Evolutionary conservation across 30 jellyfish, hydroid and myxozoan species (phyloP).

Genomic region (Hydractinia echinata): DNA sequence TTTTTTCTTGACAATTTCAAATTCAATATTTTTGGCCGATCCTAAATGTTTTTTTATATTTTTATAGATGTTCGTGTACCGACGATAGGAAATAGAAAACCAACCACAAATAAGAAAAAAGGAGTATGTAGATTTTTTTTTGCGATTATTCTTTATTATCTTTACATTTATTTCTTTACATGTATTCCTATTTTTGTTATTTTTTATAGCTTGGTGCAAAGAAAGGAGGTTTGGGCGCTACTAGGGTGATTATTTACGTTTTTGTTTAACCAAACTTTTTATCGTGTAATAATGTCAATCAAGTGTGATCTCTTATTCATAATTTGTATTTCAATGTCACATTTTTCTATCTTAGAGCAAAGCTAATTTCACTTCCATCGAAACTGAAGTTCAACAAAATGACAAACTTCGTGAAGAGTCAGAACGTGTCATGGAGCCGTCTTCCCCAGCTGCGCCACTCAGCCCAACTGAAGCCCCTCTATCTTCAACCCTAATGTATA

Average conservation of each 20-base stretch:
- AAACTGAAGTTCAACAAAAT: slow-evolving; percentile 75
- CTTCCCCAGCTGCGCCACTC: slow-evolving; percentile 1
- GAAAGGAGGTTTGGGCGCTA: slow-evolving; percentile 91
- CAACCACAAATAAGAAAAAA: slow-evolving; percentile 71
- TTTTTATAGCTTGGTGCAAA: slow-evolving; percentile 85
- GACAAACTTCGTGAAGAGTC: slow-evolving; percentile 72
- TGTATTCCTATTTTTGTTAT: background rate
- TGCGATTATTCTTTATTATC: background rate
- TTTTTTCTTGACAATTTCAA: background rate
- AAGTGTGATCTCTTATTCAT: background rate
- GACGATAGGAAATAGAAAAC: slow-evolving; percentile 91
- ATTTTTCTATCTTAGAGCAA: slow-evolving; percentile 39
- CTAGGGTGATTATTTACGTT: slow-evolving; percentile 46
- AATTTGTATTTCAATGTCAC: background rate
- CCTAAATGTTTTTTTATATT: background rate
- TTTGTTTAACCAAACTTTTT: background rate
- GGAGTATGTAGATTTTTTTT: slow-evolving; percentile 26
- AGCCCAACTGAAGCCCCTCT: slow-evolving; percentile 39
- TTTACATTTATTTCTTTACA: background rate
- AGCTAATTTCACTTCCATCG: slow-evolving; percentile 82
- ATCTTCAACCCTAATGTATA: slow-evolving; percentile 72
- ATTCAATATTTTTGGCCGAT: background rate
- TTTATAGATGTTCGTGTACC: slow-evolving; percentile 73
- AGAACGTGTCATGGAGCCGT: background rate
- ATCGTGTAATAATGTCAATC: background rate